phyloP scores from a whole-genome alignment of 53 echinoderm and acorn worm genomes.

The Astropecten irregularis region DNA sequence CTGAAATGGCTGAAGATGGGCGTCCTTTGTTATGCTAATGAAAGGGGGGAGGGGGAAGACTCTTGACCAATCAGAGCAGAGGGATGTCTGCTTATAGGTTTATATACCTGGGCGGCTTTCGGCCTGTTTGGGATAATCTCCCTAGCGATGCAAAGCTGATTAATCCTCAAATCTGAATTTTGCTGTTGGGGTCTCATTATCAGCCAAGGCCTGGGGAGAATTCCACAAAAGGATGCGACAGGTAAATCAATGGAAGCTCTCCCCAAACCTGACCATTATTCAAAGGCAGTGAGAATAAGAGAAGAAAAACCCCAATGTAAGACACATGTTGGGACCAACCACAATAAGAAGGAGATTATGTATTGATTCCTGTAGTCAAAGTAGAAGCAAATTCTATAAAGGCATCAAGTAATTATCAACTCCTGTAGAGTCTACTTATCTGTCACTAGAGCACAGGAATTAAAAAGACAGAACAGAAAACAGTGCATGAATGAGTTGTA shows the following conservation, averaged over 20 bases:
- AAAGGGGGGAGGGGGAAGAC: neutral
- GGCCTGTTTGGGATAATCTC: slow-evolving; percentile 24
- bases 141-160: neutral
- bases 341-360: no score
- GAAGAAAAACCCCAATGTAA: neutral
- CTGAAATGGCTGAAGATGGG: no score
- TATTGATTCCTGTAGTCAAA: neutral
- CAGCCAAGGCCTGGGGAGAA: neutral
- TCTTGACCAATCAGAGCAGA: slow-evolving; percentile 4
- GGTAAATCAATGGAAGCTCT: slow-evolving; percentile 1
- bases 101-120: no score
- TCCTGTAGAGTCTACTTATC: neutral
- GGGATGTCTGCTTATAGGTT: no score
- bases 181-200: slow-evolving; percentile 15
- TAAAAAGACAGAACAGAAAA: no score
- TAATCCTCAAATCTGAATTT: slow-evolving; percentile 28
- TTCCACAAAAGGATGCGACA: neutral
- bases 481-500: no score
- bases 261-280: no score
- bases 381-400: neutral
- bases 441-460: neutral
- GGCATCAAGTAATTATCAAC: neutral
- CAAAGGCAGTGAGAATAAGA: no score
- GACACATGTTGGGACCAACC: neutral
- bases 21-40: neutral